A percentile compares a stretch with the other conserved stretches of the same genome.
phyloP scores from a whole-genome alignment of 2,888 invertebrate species.

The Hyposoter dolosus region DNA sequence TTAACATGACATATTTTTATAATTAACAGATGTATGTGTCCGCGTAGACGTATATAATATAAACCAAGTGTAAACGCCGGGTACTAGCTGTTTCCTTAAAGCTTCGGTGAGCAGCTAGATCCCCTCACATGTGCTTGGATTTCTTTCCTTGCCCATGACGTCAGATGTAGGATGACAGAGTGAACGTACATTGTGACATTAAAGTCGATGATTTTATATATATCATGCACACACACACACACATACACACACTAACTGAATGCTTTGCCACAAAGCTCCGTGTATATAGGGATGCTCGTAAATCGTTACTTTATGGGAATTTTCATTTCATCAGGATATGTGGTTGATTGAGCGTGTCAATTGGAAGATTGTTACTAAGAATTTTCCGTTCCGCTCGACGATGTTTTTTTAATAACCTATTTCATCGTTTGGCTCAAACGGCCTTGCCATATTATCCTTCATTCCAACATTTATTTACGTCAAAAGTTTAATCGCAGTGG shows the following conservation, averaged over 20 bases:
- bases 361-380: constrained; percentile 53
- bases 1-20: constrained; percentile 35
- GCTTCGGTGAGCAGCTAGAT: constrained; percentile 4
- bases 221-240: neutral
- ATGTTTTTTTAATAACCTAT: constrained; percentile 33
- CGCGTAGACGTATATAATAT: neutral
- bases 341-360: constrained; percentile 53
- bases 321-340: constrained; percentile 34
- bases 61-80: neutral
- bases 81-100: constrained; percentile 18
- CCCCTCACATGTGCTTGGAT: constrained; percentile 15
- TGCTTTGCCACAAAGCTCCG: neutral
- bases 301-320: constrained; percentile 44
- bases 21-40: constrained; percentile 11
- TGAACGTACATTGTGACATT: constrained; percentile 41
- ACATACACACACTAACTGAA: neutral
- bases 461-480: constrained; percentile 20
- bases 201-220: constrained; percentile 34
- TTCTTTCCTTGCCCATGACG: constrained; percentile 45
- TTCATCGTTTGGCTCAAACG: neutral
- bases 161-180: constrained; percentile 33
- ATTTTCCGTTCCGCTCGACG: constrained; percentile 32
- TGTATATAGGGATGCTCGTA: constrained; percentile 4
- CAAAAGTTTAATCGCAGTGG: neutral
- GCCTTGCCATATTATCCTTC: neutral